A percentile compares a stretch with the other conserved stretches of the same genome.
These are phyloP conservation scores for Platanista minor DNA, from an alignment of 2,113 vertebrate species.

Conservation along the genomic window DNA sequence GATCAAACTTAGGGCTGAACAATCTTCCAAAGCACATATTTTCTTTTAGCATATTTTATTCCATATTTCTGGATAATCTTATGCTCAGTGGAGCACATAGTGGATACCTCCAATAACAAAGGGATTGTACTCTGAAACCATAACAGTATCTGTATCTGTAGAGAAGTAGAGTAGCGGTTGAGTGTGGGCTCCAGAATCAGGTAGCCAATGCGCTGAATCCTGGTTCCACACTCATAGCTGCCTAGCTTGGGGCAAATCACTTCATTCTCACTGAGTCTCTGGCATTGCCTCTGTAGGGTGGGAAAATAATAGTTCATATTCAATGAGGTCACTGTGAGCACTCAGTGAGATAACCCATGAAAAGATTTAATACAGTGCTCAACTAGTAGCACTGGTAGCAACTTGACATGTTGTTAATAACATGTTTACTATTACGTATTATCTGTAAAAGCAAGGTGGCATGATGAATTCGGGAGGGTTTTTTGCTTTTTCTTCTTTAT, in stretches of 20 bases:
- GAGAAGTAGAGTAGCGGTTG: background rate
- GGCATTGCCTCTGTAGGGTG: background rate
- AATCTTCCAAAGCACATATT: background rate
- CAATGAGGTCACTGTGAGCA: background rate
- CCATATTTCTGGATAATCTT: background rate
- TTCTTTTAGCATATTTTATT: slow-evolving; percentile 6
- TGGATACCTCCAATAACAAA: background rate
- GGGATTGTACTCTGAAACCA: background rate
- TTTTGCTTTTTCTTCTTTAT: background rate
- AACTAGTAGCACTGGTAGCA: background rate
- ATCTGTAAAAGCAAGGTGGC: background rate
- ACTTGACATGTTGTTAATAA: background rate
- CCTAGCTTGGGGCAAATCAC: background rate
- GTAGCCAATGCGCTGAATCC: background rate
- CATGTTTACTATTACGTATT: background rate
- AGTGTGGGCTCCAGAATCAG: background rate
- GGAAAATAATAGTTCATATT: background rate
- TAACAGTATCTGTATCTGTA: background rate
- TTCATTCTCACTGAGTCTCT: background rate
- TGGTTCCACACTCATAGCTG: background rate
- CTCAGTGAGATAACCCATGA: background rate
- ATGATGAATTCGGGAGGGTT: background rate
- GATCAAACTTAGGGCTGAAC: background rate
- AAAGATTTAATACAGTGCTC: background rate
- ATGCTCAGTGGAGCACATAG: background rate